Conservation (phyloP, 2,797 vertebrate genomes). For the Linurgus olivaceus region DNA sequence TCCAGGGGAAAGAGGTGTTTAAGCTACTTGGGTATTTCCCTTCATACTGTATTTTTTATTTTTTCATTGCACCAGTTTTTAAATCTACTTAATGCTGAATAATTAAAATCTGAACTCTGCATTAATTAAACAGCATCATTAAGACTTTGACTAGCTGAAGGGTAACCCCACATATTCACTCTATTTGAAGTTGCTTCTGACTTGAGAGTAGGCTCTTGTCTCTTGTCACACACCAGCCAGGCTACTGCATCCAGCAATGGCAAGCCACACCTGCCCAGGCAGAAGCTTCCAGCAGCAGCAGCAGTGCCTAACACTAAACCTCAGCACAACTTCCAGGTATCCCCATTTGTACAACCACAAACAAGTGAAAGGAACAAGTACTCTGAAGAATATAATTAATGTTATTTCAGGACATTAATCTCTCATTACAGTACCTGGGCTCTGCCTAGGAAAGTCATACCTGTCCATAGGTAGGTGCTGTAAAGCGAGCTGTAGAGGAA, state of each 20-base stretch:
- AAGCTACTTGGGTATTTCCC: not conserved
- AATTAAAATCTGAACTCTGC: not conserved
- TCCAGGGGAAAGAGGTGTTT: not conserved
- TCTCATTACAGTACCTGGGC: not conserved
- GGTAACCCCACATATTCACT: not conserved
- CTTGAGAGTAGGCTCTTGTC: not conserved
- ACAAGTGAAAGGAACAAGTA: not conserved
- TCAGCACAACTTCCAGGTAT: not conserved
- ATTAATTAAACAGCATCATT: not conserved
- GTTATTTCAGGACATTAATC: not conserved
- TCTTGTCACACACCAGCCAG: not conserved
- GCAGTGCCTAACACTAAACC: not conserved
- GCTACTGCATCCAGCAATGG: not conserved
- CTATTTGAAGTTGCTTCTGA: not conserved
- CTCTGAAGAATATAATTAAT: not conserved
- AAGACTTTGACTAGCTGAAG: not conserved
- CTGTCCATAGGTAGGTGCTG: constrained; percentile 93
- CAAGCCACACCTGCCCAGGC: not conserved
- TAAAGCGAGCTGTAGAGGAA: constrained; percentile 90
- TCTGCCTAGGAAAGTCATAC: constrained; percentile 70
- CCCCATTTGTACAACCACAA: not conserved
- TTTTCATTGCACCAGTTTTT: not conserved
- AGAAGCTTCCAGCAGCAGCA: not conserved
- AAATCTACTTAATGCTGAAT: not conserved
- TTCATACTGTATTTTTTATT: not conserved